Conservation (phyloP, 1,140 invertebrate species). For the Grapholita molesta region DNA sequence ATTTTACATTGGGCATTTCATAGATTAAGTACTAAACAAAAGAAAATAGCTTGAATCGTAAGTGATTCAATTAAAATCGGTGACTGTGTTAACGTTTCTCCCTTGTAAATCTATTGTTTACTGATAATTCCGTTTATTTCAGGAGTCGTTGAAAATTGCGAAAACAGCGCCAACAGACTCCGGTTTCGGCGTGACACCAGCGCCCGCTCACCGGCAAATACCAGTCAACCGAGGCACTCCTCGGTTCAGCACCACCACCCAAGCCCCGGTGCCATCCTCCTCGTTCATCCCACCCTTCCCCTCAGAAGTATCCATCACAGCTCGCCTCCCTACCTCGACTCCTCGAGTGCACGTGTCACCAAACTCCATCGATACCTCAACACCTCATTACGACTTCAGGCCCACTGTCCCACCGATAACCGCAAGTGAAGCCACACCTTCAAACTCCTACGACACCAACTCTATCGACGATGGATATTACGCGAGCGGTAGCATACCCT, state of each 20-base stretch:
- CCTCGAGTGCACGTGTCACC: constrained; percentile 69
- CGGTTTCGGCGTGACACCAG: constrained; percentile 80
- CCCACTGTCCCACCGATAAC: constrained; percentile 68
- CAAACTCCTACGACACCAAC: constrained; percentile 55
- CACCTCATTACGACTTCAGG: constrained; percentile 58
- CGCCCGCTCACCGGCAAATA: constrained; percentile 32
- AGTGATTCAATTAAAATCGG: no score
- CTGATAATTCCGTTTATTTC: constrained; percentile 21
- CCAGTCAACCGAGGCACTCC: constrained; percentile 43
- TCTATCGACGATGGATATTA: constrained; percentile 61
- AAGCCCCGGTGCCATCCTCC: constrained; percentile 56
- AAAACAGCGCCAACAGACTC: constrained; percentile 83
- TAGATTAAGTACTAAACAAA: no score
- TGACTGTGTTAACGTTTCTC: no score
- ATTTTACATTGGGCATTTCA: no score
- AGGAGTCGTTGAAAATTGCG: constrained; percentile 84
- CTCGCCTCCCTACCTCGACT: constrained; percentile 50
- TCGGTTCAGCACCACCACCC: constrained; percentile 51
- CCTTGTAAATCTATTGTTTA: neutral
- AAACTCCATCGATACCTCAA: constrained; percentile 67
- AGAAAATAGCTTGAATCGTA: no score
- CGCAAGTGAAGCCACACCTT: constrained; percentile 49
- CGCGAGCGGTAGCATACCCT: constrained; percentile 50
- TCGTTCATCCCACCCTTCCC: constrained; percentile 55
- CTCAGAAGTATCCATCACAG: constrained; percentile 47